phyloP scores from a whole-genome alignment of 2,113 vertebrate genomes.

The Danionella cerebrum region DNA sequence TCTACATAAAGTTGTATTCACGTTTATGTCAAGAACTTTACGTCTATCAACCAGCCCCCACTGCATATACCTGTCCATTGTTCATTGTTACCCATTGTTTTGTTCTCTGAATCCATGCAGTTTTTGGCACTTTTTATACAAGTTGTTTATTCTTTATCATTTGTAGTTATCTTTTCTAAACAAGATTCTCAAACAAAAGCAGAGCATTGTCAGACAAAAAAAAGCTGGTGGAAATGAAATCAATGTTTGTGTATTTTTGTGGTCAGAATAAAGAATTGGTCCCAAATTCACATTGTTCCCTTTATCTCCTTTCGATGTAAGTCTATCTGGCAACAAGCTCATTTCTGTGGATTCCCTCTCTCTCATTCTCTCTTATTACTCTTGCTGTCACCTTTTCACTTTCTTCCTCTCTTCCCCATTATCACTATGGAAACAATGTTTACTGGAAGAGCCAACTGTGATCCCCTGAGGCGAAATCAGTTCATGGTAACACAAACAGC shows the following conservation, averaged over 20 bases:
- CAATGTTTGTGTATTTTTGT: slow-evolving; percentile 43
- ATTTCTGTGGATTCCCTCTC: not conserved
- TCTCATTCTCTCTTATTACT: slow-evolving; percentile 26
- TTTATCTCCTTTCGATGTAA: slow-evolving; percentile 11
- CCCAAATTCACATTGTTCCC: not conserved
- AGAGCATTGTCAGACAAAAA: not conserved
- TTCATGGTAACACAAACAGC: not conserved
- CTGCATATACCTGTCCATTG: too few relatives aligned
- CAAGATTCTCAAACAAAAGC: not conserved
- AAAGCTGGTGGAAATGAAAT: not conserved
- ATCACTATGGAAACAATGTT: slow-evolving; percentile 45
- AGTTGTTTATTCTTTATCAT: not conserved
- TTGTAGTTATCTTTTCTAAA: not conserved
- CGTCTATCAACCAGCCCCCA: too few relatives aligned
- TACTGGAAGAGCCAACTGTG: slow-evolving; percentile 17
- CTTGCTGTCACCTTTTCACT: slow-evolving; percentile 34
- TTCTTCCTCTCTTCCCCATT: slow-evolving; percentile 28
- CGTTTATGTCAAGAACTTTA: too few relatives aligned
- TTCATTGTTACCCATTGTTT: too few relatives aligned
- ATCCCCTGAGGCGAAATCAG: not conserved
- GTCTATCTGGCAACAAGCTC: slow-evolving; percentile 9
- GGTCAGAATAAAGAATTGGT: slow-evolving; percentile 15
- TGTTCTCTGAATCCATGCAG: not conserved
- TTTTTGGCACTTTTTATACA: not conserved
- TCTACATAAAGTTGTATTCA: too few relatives aligned